Conservation (phyloP, 2,888 invertebrate genomes). For the Imbricaverruca yamaguchii region DNA sequence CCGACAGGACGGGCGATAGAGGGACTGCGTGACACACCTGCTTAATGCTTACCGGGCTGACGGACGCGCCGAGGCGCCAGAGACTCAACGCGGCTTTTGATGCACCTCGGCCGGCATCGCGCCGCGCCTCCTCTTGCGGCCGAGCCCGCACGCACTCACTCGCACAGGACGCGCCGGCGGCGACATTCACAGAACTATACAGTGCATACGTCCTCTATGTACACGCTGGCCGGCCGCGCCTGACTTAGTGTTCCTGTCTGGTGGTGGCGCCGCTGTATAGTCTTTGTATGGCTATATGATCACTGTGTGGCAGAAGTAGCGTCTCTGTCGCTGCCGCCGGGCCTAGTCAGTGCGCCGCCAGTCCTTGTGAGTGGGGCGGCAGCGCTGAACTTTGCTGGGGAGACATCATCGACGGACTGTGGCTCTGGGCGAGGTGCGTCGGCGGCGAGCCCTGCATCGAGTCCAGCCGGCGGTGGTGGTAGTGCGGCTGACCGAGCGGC, state of each 20-base stretch:
- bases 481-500: not conserved
- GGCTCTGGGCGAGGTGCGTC: conserved; percentile 9
- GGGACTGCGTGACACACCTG: too few relatives aligned
- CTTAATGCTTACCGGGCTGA: conserved; percentile 3
- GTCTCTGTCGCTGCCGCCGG: not conserved
- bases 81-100: not conserved
- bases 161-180: not conserved
- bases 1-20: too few relatives aligned
- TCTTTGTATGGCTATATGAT: conserved; percentile 21
- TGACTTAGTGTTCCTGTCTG: conserved; percentile 14
- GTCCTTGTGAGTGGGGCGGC: conserved; percentile 18
- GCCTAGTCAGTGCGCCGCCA: conserved; percentile 21
- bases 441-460: conserved; percentile 11
- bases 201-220: not conserved
- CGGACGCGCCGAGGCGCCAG: not conserved
- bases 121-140: not conserved
- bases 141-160: not conserved
- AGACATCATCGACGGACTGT: conserved; percentile 21
- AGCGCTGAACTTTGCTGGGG: conserved; percentile 4
- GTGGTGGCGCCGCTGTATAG: not conserved
- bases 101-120: not conserved
- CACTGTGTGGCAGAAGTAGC: not conserved
- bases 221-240: not conserved
- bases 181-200: not conserved
- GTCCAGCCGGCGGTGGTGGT: conserved; percentile 9